Evolutionary conservation across 2,797 vertebrate genomes (phyloP).

Genomic region (Betta splendens): DNA sequence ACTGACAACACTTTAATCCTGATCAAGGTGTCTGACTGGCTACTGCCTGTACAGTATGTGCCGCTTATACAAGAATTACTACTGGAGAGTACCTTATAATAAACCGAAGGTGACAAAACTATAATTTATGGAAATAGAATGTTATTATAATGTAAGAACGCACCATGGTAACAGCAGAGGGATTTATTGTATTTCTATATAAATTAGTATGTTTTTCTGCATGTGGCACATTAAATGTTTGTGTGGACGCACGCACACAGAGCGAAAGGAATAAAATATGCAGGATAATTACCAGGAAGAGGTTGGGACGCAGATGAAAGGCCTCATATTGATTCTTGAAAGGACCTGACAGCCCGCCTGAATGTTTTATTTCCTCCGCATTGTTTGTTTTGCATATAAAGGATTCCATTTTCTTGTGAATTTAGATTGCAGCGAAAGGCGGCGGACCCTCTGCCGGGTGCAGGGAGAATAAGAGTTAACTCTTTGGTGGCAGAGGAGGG

Average conservation of each 20-base stretch:
- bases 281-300: slow-evolving; percentile 86
- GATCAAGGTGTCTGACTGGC: slow-evolving; percentile 69
- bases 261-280: slow-evolving; percentile 80
- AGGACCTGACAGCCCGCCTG: slow-evolving; percentile 84
- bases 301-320: slow-evolving; percentile 83
- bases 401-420: slow-evolving; percentile 82
- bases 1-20: slow-evolving; percentile 79
- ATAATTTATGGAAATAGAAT: not conserved
- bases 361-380: slow-evolving; percentile 82
- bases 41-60: slow-evolving; percentile 11
- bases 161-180: not conserved
- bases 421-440: slow-evolving; percentile 78
- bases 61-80: slow-evolving; percentile 4
- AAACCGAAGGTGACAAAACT: not conserved
- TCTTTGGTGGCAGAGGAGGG: slow-evolving; percentile 50
- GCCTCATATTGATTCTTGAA: slow-evolving; percentile 82
- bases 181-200: slow-evolving; percentile 7
- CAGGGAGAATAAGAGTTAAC: slow-evolving; percentile 55
- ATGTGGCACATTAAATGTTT: slow-evolving; percentile 60
- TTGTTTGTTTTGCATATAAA: slow-evolving; percentile 86
- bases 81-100: not conserved
- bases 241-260: slow-evolving; percentile 69
- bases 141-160: slow-evolving; percentile 12
- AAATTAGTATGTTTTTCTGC: not conserved
- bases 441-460: slow-evolving; percentile 60